Evolutionary conservation across 2,797 vertebrate species (phyloP).

Genomic region (Selene dorsalis): DNA sequence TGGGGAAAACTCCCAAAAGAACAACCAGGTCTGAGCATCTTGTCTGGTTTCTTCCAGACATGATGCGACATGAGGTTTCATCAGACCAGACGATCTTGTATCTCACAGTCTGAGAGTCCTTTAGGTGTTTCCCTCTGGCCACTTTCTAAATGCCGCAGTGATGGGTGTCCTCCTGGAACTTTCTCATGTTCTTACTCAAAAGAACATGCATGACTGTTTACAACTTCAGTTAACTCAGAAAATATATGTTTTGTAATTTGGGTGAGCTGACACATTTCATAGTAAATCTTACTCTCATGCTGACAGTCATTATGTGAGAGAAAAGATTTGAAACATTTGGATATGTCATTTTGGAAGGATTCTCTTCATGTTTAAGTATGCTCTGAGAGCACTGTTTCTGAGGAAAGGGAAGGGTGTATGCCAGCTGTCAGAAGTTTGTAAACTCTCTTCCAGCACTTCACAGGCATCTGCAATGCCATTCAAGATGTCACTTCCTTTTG

Average conservation of each 20-base stretch:
- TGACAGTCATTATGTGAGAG: constrained; percentile 24
- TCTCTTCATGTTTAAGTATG: constrained; percentile 46
- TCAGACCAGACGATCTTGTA: background rate
- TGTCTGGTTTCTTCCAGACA: background rate
- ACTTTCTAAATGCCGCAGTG: too few relatives aligned
- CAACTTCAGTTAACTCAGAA: background rate
- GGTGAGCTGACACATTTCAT: constrained; percentile 10
- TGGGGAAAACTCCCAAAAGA: background rate
- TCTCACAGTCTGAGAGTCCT: background rate
- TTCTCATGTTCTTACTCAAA: background rate
- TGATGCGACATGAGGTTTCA: too few relatives aligned
- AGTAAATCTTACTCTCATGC: constrained; percentile 5
- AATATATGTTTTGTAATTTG: constrained; percentile 4
- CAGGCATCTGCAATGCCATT: constrained; percentile 65
- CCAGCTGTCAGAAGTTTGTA: constrained; percentile 75
- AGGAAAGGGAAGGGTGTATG: constrained; percentile 47
- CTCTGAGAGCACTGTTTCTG: constrained; percentile 45
- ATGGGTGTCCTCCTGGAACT: background rate
- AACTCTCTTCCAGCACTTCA: constrained; percentile 72
- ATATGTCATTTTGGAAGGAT: constrained; percentile 43
- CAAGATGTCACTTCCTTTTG: constrained; percentile 75
- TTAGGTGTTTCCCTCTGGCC: background rate
- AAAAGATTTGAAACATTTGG: constrained; percentile 40
- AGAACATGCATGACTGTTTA: background rate
- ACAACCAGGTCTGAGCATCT: background rate